phyloP scores from a whole-genome alignment of 2,888 invertebrate species.

The Hyposoter dolosus region DNA sequence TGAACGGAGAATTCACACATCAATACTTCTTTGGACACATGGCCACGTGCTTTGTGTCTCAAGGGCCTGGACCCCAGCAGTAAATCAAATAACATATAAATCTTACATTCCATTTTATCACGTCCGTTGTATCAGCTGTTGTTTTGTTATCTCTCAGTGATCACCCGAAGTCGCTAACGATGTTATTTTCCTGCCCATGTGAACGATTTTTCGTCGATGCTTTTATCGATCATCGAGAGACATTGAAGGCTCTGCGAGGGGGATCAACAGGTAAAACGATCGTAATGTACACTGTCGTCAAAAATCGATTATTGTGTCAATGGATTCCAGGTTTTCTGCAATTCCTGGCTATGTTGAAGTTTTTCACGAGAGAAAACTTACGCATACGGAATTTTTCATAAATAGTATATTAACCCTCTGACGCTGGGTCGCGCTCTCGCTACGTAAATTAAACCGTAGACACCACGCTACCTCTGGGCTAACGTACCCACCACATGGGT shows the following conservation, averaged over 20 bases:
- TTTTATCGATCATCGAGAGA: conserved; percentile 37
- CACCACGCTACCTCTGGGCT: no score
- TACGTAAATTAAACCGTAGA: no score
- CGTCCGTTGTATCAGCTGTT: not conserved
- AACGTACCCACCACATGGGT: no score
- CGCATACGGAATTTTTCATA: not conserved
- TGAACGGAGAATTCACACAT: not conserved
- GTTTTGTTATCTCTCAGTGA: not conserved
- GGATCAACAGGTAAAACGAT: conserved; percentile 19
- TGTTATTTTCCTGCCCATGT: not conserved
- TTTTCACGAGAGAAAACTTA: not conserved
- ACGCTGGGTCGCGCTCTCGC: no score
- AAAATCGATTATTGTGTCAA: not conserved
- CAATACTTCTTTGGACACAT: not conserved
- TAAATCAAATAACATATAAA: not conserved
- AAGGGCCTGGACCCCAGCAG: not conserved
- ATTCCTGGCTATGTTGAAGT: not conserved
- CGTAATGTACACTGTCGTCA: not conserved
- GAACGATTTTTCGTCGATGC: not conserved
- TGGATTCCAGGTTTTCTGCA: not conserved
- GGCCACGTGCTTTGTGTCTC: not conserved
- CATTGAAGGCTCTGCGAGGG: conserved; percentile 1
- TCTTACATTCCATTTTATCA: not conserved
- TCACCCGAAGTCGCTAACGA: not conserved
- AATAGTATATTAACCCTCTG: not conserved